Evolutionary conservation across 1,140 invertebrate species (phyloP), one percentile per base, ranked within the genome.

Genomic region (Brachionus rubens): DNA sequence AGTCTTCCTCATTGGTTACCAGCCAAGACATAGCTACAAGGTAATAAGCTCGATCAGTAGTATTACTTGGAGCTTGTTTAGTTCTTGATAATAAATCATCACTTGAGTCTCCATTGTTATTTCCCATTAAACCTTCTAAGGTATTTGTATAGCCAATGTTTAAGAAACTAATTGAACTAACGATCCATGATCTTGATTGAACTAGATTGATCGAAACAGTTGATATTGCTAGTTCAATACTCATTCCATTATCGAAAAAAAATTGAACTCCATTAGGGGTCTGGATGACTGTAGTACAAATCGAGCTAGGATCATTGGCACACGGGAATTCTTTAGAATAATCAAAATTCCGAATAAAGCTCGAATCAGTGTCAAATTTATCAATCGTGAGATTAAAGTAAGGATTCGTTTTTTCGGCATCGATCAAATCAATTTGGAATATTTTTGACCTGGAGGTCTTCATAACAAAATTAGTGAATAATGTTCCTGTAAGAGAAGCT

Each of bases 81-180:
- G 30, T n/a, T 19, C 67, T 47, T 1, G 24, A 24, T 30, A 16
- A 4, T 1, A 70, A 21, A 46, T 70, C 67, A 47, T 70, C 67
- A 52, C 10, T 52, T n/a, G n/a, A 10, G 14, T 70, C 16, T 70
- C 28, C 1, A 46, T 70, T 70, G 4, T 47, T 47, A 70, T 70
- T 70, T n/a, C 67, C 67, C 67, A 70, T 47, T 16, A 70, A 21
- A 24, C 67, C 67, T 6, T 33, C 67, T 52, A 52, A 48, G n/a
- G 28, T 33, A 52, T 33, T 33, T 47, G 3, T 26, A 40, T 21
- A 47, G 1, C 6, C 21, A 21, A 40, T 19, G 19, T 70, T 24
- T 28, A 48, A 30, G 12, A 70, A 52, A 47, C 30, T 48, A n/a
- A 70, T 21, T 24, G 67, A 46, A 47, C 40, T 24, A n/a, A 16